Evolutionary conservation across 2,113 vertebrate genomes (phyloP), one percentile per base, ranked within the genome.

Genomic region (Ciconia maguari): DNA sequence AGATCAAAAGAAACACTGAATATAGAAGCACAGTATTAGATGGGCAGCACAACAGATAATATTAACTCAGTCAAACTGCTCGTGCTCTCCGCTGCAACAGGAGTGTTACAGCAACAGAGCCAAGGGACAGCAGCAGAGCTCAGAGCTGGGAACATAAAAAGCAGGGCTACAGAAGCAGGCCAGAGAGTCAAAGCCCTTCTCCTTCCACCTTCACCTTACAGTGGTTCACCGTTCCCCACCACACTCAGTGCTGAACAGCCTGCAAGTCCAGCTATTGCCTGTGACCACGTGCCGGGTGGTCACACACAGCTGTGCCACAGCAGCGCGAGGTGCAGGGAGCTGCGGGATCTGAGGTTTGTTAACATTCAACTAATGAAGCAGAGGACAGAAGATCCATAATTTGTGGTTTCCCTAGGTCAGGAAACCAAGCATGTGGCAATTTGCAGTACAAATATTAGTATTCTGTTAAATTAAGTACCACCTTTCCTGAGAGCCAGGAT

Each of bases 301-400:
- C 55, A 4, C 22, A 27, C 51, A 9, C 13, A 44, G 34, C 32
- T 13, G 6, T 7, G 51, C 11, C 38, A 32, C 15, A 16, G 41
- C 66, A 13, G 0, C 1, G 1, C 2, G 1, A 16, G 19, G 14
- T 6, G 6, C 1, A 1, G 42, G 42, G 44, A 66, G 13, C 41
- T 61, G 26, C 5, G 0, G 52, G 46, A 18, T 13, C 41, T 25
- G 26, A 74, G 54, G 34, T 11, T 70, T 46, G 27, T 25, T 42
- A 48, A 24, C 19, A 51, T 20, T 14, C 75, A 34, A 5, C 25
- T 76, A 17, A 46, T 2, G 29, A 26, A 69, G n/a, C 0, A 36
- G 65, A 21, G 16, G 24, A 61, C 42, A 88, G 26, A 51, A 38
- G 17, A 90, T 4, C 5, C 24, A 7, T 8, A 21, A 55, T 51